These are phyloP conservation scores for Macrobrachium nipponense DNA, from an alignment of 1,140 invertebrate species.

Conservation along the genomic window DNA sequence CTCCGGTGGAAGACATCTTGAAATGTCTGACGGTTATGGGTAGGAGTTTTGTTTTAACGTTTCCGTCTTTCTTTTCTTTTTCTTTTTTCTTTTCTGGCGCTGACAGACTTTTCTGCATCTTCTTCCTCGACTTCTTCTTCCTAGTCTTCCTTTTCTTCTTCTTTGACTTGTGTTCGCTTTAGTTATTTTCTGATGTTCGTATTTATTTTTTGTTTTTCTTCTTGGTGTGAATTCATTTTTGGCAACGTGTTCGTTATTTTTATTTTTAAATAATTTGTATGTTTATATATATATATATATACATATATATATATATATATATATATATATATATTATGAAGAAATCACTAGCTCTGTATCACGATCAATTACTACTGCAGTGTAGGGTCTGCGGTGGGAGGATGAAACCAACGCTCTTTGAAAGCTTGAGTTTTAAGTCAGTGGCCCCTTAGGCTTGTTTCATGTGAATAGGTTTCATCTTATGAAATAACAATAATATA, in stretches of 20 bases:
- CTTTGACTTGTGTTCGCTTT: not conserved
- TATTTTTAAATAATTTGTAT: not conserved
- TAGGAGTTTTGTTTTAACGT: not conserved
- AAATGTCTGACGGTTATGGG: too few species aligned
- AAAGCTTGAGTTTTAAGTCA: too few species aligned
- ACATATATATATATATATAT: not conserved
- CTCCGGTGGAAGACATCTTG: too few species aligned
- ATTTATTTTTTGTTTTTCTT: not conserved
- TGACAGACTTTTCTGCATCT: not conserved
- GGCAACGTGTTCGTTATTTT: not conserved
- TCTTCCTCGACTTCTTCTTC: not conserved
- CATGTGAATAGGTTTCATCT: too few species aligned
- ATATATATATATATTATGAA: too few species aligned
- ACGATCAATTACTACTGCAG: too few species aligned
- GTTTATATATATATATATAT: not conserved
- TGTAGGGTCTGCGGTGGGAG: too few species aligned
- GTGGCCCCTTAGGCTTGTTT: too few species aligned
- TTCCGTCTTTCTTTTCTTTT: not conserved
- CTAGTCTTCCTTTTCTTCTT: not conserved
- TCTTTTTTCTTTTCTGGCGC: not conserved
- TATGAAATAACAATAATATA: too few species aligned
- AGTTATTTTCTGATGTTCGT: not conserved
- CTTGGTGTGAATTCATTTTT: not conserved
- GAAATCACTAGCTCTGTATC: too few species aligned
- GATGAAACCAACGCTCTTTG: too few species aligned